phyloP scores from a whole-genome alignment of 1,140 invertebrate genomes.

The Pachypsylla venusta region DNA sequence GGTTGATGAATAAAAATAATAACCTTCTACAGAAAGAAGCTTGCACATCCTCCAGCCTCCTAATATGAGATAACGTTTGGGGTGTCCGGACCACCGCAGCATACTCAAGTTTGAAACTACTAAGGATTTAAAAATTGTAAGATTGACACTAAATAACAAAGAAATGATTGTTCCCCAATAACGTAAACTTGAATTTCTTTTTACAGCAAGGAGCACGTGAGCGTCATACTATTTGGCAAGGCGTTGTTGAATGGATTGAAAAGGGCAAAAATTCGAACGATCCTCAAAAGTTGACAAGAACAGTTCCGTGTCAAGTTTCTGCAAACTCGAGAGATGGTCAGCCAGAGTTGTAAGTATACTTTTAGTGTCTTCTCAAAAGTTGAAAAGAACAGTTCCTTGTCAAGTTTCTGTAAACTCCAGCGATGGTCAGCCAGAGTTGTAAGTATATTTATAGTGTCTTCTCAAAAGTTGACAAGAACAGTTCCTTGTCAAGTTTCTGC shows the following conservation, averaged over 20 bases:
- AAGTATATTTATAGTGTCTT: conserved; percentile 35
- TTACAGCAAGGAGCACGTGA: conserved; percentile 31
- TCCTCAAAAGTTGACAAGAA: conserved; percentile 60
- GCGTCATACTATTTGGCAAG: conserved; percentile 66
- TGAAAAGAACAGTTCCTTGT: conserved; percentile 66
- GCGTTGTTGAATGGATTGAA: conserved; percentile 80
- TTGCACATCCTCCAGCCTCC: too few species aligned
- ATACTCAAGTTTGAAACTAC: too few species aligned
- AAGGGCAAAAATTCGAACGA: conserved; percentile 55
- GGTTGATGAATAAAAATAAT: too few species aligned
- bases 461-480: conserved; percentile 61
- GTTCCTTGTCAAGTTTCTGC: conserved; percentile 70
- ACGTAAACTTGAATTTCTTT: conserved; percentile 9
- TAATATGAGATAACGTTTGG: too few species aligned
- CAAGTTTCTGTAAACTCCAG: conserved; percentile 60
- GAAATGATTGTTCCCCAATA: too few species aligned
- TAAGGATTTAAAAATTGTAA: too few species aligned
- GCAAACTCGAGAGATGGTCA: conserved; percentile 63
- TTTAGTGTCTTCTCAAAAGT: conserved; percentile 58
- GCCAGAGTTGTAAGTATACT: conserved; percentile 52
- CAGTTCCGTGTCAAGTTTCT: conserved; percentile 69
- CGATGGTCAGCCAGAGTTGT: conserved; percentile 72
- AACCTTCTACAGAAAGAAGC: too few species aligned
- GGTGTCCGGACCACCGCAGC: too few species aligned
- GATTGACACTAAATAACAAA: too few species aligned